Evolutionary conservation across 2,888 invertebrate genomes (phyloP), one percentile per base, ranked within the genome.

Genomic region (Therioaphis trifolii): DNA sequence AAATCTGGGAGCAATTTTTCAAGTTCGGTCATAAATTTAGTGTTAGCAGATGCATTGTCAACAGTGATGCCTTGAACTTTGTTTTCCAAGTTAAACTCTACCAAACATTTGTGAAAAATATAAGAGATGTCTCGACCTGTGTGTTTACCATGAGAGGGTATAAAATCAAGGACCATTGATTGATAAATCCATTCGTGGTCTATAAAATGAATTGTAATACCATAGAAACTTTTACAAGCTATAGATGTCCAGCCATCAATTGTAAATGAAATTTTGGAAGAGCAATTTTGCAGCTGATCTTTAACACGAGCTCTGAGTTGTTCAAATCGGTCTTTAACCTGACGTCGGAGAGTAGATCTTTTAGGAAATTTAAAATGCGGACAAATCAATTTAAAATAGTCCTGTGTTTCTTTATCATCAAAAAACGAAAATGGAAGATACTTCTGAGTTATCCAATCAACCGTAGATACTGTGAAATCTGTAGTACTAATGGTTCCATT

Each of bases 31-130:
- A 87, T 85, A 85, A 87, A 87, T 69, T 55, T 85, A 12, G 86
- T 86, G 84, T 87, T 87, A 29, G 85, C 86, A 49, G 86, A 72
- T 24, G 85, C 85, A 61, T 87, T 86, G 75, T 87, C 87, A 12
- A 86, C 72, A 5, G 87, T 87, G 11, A 87, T 87, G 46, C 86
- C 86, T 55, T 55, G 18, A 21, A 86, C 77, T 86, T 87, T 86
- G 29, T 86, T 61, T 72, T 74, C 49, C 27, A 87, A 24, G n/a
- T 85, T 63, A 84, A 84, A 86, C n/a, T 78, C 84, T 63, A 82
- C 68, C 61, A 86, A 84, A 55, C 55, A 77, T 27, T 85, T 82
- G 74, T 85, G 84, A 85, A 86, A 86, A 61, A 85, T 40, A 7
- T 49, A 66, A 40, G 87, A 86, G 49, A 87, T 86, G 55, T 85